Base-by-base conservation (phyloP, 2,113 vertebrate genomes). In the Sakesphorus luctuosus region DNA sequence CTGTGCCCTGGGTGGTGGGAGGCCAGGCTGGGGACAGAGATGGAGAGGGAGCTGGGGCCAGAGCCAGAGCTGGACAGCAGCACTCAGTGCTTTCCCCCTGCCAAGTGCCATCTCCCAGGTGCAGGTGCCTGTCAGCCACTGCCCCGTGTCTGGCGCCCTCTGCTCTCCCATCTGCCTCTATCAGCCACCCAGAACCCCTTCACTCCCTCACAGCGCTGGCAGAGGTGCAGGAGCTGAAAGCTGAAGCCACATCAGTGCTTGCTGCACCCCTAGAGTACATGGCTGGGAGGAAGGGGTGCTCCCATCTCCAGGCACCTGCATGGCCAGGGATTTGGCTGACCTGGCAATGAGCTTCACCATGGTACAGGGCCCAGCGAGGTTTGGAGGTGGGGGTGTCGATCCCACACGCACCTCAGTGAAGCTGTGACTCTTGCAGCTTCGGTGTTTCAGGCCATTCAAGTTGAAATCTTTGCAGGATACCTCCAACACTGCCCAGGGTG, bases 21-120 rank as follows among this genome's bases (percentile, higher is more conserved):
- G 40, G 40, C 40, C 40, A 40, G 9, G 5, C 11, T 11, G 6
- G 17, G 25, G 18, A 26, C 14, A 12, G 36, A 38, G 21, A 1
- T 29, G 55, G 28, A 53, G 33, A 33, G 69, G 63, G 14, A 53
- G 47, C 18, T 0, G 0, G 9, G 33, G n/a, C 28, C 38, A 53
- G 36, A 62, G 46, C 38, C 53, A 18, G 55, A 53, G 47, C 74
- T 8, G 38, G 20, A 7, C 1, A 21, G 29, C 26, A 35, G 4
- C 0, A 0, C 11, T 40, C 21, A 4, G 63, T 19, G 4, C 10
- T 43, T 47, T 7, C 15, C 12, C 18, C 24, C 35, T 13, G 18
- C 6, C 52, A 40, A 3, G 7, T 20, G 8, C 9, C 4, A 18
- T 33, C 18, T 67, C 2, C 25, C 35, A 24, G 84, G n/a, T 29